Conservation (phyloP, 2,888 invertebrate species). For the Acronicta alni region DNA sequence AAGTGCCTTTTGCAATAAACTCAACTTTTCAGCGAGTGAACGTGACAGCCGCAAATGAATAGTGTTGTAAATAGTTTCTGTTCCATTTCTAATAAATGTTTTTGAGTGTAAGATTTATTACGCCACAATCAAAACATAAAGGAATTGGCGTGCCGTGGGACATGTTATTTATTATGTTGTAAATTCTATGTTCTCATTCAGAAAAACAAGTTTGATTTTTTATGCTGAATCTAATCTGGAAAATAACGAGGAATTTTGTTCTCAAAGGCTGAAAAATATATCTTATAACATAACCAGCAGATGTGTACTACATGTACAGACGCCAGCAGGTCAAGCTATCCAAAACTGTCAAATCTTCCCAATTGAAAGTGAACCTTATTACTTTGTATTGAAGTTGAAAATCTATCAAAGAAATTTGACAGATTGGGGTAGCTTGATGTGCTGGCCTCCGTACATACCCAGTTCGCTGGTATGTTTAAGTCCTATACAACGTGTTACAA, state of each 20-base stretch:
- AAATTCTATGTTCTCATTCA: constrained; percentile 16
- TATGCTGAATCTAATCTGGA: constrained; percentile 1
- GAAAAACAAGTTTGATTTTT: constrained; percentile 34
- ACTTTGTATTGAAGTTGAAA: too few species aligned
- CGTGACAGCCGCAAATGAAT: constrained; percentile 6
- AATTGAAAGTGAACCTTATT: too few species aligned
- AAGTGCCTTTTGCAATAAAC: background rate
- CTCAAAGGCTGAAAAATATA: background rate
- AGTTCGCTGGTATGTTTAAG: too few species aligned
- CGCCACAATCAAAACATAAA: constrained; percentile 22
- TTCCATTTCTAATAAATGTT: constrained; percentile 6
- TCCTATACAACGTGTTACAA: too few species aligned
- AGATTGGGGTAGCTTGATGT: too few species aligned
- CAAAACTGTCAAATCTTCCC: too few species aligned
- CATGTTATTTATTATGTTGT: constrained; percentile 36
- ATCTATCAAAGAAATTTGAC: too few species aligned
- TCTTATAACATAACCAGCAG: too few species aligned
- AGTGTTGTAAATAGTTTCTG: constrained; percentile 7
- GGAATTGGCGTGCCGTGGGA: constrained; percentile 8
- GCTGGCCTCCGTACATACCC: too few species aligned
- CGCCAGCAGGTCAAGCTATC: too few species aligned
- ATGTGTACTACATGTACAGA: too few species aligned
- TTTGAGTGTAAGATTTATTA: constrained; percentile 17
- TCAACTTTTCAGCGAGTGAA: constrained; percentile 1
- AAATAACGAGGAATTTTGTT: background rate